Evolutionary conservation across 1,140 invertebrate species (phyloP), one percentile per base, ranked within the genome.

Genomic region (Pinna nobilis): DNA sequence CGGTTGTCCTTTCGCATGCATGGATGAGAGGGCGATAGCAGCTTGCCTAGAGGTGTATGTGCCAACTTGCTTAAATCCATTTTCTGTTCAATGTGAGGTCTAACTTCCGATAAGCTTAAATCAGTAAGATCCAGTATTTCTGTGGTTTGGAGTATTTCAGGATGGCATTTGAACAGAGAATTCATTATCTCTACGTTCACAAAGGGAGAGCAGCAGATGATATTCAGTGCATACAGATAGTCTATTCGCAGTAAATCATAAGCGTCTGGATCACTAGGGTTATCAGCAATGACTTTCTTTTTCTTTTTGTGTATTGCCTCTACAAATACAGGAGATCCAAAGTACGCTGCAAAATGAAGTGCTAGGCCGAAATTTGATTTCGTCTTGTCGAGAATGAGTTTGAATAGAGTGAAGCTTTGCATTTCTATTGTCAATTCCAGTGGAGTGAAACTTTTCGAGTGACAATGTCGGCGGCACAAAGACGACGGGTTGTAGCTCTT

Each of bases 221-320:
- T 47, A 28, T 50, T 33, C 5, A 74, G 35, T 4, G 69, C 33
- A 39, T 68, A 35, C 20, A 53, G 30, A 25, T 63, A 30, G 15
- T 69, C 66, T 28, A 69, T 57, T 59, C 44, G 25, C 20, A 44
- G 37, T 7, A 41, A 35, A 11, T 69, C 66, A 44, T 44, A 25
- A 23, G 15, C 30, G 25, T 32, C 53, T 20, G 20, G 28, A 37
- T 68, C 66, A 28, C 20, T 33, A 61, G 33, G 18, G 18, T 61
- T 18, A 11, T 61, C 35, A 4, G 33, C 50, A n/a, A 30, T 35
- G 1, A 61, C 25, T 35, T 41, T 47, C 1, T 50, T 28, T 3
- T 15, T 39, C 44, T 68, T 64, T n/a, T 55, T 74, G 32, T 63
- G 57, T 7, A 51, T 53, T n/a, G 47, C 39, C 18, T 74, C 65